Conservation (phyloP, 1,140 invertebrate species). For the Drosophila busckii region DNA sequence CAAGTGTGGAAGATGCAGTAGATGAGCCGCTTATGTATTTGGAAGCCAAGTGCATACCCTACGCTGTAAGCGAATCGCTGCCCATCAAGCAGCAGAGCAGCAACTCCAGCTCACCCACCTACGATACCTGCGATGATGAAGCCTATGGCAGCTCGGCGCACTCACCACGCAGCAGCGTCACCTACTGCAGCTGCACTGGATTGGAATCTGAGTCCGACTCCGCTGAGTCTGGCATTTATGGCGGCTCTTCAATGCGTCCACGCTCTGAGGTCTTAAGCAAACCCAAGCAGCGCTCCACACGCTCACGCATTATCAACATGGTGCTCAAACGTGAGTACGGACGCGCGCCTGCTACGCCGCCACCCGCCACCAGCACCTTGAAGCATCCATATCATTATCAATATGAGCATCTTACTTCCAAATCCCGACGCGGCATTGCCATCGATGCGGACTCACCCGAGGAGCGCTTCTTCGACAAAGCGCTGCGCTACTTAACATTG, state of each 20-base stretch:
- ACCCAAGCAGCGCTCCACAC: conserved; percentile 29
- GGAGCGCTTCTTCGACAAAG: conserved; percentile 58
- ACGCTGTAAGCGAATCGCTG: conserved; percentile 31
- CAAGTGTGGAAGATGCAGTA: conserved; percentile 46
- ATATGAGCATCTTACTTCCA: conserved; percentile 9
- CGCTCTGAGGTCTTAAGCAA: conserved; percentile 40
- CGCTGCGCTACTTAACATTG: conserved; percentile 69
- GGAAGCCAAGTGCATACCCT: conserved; percentile 58
- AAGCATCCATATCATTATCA: conserved; percentile 21
- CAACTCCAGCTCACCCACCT: background rate
- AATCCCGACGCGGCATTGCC: conserved; percentile 33
- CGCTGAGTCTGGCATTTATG: conserved; percentile 52
- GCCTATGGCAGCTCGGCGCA: conserved; percentile 44
- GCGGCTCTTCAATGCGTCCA: conserved; percentile 29
- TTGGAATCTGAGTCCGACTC: conserved; percentile 46
- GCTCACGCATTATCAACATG: conserved; percentile 61
- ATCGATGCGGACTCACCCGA: conserved; percentile 29
- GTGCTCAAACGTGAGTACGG: conserved; percentile 59
- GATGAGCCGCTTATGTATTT: conserved; percentile 51
- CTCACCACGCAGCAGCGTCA: conserved; percentile 49
- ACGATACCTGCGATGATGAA: conserved; percentile 52
- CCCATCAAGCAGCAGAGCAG: background rate
- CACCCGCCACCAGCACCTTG: conserved; percentile 9
- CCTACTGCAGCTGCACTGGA: conserved; percentile 41
- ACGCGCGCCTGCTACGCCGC: conserved; percentile 33